Conservation (phyloP, 2,113 vertebrate species). For the Ammodytes marinus region DNA sequence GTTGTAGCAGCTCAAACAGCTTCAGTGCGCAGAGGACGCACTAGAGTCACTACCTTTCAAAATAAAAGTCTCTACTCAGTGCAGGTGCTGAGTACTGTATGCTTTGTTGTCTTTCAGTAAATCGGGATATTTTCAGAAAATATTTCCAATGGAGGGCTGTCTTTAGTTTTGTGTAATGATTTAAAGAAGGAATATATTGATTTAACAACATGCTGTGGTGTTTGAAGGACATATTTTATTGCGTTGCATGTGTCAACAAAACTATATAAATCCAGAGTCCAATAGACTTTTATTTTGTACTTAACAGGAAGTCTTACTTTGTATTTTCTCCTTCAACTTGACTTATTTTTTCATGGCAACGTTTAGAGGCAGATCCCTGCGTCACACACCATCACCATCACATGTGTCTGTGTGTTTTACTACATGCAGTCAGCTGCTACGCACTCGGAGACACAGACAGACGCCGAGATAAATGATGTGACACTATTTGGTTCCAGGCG, state of each 20-base stretch:
- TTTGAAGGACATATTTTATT: too few relatives aligned
- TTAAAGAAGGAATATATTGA: too few relatives aligned
- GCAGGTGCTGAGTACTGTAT: too few relatives aligned
- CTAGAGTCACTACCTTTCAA: not conserved
- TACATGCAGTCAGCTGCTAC: conserved; percentile 25
- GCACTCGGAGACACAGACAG: conserved; percentile 17
- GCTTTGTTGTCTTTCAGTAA: too few relatives aligned
- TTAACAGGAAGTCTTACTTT: conserved; percentile 1
- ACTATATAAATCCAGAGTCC: not conserved
- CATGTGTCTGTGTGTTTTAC: conserved; percentile 6
- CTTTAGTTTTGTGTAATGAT: too few relatives aligned
- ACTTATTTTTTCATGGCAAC: conserved; percentile 23
- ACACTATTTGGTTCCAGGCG: conserved; percentile 35
- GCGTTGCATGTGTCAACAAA: too few relatives aligned
- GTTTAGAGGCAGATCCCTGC: conserved; percentile 48
- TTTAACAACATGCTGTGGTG: too few relatives aligned
- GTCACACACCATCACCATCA: conserved; percentile 48
- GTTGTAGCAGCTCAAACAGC: not conserved
- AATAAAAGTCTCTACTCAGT: conserved; percentile 18
- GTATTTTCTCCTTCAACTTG: not conserved
- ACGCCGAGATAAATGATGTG: conserved; percentile 34
- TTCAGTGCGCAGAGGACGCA: conserved; percentile 56
- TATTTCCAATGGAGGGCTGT: too few relatives aligned
- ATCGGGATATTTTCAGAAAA: too few relatives aligned
- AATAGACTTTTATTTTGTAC: conserved; percentile 26